Conservation (phyloP, 2,113 vertebrate species). For the Pelecanoides urinatrix region DNA sequence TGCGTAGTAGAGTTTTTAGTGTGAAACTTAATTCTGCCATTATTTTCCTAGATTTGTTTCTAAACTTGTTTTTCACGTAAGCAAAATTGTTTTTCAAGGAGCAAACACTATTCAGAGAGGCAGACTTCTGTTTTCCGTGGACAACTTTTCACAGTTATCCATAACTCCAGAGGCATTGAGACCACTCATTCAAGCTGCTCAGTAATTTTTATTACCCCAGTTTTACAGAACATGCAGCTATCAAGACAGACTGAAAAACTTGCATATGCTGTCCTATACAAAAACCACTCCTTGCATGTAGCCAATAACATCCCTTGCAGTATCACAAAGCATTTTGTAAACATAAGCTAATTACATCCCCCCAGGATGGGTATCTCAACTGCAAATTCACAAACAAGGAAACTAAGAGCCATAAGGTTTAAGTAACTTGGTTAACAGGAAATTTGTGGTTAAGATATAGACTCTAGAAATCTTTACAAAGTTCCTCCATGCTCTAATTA, state of each 20-base stretch:
- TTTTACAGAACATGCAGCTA: background rate
- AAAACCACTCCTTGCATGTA: background rate
- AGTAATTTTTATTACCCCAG: background rate
- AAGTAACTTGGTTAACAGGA: background rate
- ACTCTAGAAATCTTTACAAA: background rate
- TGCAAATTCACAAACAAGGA: background rate
- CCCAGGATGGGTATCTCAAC: background rate
- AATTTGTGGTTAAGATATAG: background rate
- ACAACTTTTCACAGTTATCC: background rate
- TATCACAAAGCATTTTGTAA: background rate
- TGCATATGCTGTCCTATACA: fast-evolving
- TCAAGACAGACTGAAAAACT: background rate
- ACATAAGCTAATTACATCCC: background rate
- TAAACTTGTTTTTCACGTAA: background rate
- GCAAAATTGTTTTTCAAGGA: conserved; percentile 2
- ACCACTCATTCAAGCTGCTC: background rate
- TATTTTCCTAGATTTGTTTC: background rate
- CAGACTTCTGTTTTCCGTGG: background rate
- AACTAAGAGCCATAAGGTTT: background rate
- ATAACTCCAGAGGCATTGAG: background rate
- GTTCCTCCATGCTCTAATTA: background rate
- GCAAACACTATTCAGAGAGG: background rate
- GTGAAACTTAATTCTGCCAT: background rate
- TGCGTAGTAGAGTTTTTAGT: background rate
- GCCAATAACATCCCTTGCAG: background rate